Base-by-base conservation (phyloP, 1,140 invertebrate species). In the Grapholita molesta region DNA sequence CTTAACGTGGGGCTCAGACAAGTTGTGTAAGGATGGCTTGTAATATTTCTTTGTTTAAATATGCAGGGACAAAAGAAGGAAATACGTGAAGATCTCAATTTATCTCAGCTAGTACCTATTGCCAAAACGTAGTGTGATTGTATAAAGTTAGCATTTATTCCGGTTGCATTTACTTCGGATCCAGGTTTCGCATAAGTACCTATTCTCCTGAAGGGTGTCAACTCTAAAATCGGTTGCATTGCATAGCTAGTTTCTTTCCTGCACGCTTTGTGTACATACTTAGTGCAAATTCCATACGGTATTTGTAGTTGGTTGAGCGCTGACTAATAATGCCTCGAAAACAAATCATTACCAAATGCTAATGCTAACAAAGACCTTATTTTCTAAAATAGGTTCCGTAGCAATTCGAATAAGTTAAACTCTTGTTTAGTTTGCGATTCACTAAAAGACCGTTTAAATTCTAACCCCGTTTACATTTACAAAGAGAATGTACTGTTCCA, bases 391-490 rank as follows among this genome's bases (percentile, higher is more conserved):
- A 15, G 25, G 25, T 28, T 61, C 55, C 25, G 55, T 25, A 28
- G 7, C 55, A 25, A 61, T 61, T 61, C 32, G 30, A 61, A 28
- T 12, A 28, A 61, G 24, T 12, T 28, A 15, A 28, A 28, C 12
- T 28, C n/a, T 61, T 61, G 55, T 61, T 48, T 48, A 48, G 15
- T 48, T 48, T 8, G 55, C 55, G 55, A 61, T 61, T 61, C 25
- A 61, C 24, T 61, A 61, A 61, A 61, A 61, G 25, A 28, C 24
- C 24, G 24, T 61, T 61, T 61, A n/a, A 15, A 61, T 61, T 61
- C 55, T n/a, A 15, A 28, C 55, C 28, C 28, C 55, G 55, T 61
- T 28, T 61, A 30, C 32, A 61, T 61, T 61, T 61, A 30, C 55
- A 8, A n/a, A 24, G 23, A 23, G 6, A 28, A 61, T 28, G 55